These are phyloP conservation scores for Parasteatoda tepidariorum DNA, from an alignment of 1,140 invertebrate genomes.

Conservation along the genomic window DNA sequence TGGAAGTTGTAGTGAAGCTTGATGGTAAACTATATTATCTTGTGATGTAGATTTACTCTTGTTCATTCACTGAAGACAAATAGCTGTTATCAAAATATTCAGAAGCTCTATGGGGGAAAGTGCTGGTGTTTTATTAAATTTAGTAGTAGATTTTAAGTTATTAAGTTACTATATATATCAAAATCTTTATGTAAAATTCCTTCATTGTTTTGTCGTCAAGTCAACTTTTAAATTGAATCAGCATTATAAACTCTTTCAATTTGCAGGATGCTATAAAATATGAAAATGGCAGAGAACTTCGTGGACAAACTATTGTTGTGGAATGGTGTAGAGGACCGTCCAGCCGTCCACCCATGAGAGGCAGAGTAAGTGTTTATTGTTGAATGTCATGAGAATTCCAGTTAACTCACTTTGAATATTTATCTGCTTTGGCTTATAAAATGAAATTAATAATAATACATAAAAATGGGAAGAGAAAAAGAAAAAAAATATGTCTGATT, in stretches of 20 bases:
- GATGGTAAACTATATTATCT: too few relatives aligned
- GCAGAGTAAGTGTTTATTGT: slow-evolving; percentile 26
- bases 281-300: slow-evolving; percentile 70
- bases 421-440: too few relatives aligned
- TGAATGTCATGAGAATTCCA: too few relatives aligned
- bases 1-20: too few relatives aligned
- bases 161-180: not conserved
- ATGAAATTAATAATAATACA: too few relatives aligned
- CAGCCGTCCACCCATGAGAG: slow-evolving; percentile 46
- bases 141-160: not conserved
- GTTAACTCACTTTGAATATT: not conserved
- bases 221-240: not conserved
- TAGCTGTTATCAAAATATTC: not conserved
- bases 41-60: too few relatives aligned
- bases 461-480: too few relatives aligned
- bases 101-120: not conserved
- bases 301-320: slow-evolving; percentile 69
- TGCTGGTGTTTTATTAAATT: not conserved
- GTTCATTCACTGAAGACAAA: not conserved
- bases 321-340: slow-evolving; percentile 68
- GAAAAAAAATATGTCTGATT: too few relatives aligned
- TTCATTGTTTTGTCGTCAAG: not conserved
- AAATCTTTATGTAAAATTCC: not conserved
- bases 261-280: slow-evolving; percentile 70
- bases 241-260: not conserved